Percentiles rank a stretch among this genome's conserved stretches.
Conservation (phyloP, 2,113 vertebrate species). For the Dryoscopus gambensis region DNA sequence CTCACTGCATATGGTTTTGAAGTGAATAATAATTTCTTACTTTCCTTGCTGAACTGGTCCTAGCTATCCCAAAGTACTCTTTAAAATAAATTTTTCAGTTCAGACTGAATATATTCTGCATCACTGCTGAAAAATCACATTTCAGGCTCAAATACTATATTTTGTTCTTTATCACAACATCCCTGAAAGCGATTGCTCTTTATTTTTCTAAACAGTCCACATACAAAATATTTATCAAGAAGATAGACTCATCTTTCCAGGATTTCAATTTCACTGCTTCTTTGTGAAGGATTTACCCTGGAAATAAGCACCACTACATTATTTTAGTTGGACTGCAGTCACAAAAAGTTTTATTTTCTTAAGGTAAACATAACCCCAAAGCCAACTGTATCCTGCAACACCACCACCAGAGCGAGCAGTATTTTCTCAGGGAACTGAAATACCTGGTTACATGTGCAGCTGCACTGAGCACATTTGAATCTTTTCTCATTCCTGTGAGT, state of each 20-base stretch:
- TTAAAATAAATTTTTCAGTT: background rate
- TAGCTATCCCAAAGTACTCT: background rate
- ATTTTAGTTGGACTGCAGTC: background rate
- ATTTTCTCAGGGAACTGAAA: background rate
- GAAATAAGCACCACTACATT: background rate
- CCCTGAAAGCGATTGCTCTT: background rate
- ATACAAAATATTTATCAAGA: background rate
- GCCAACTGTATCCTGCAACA: background rate
- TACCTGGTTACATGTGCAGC: constrained; percentile 61
- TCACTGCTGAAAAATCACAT: background rate
- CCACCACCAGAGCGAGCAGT: background rate
- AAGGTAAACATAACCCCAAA: background rate
- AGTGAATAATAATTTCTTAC: background rate
- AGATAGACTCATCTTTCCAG: background rate
- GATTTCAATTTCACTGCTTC: background rate
- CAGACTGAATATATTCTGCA: background rate
- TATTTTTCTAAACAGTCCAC: background rate
- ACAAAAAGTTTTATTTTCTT: background rate
- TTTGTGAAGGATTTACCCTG: background rate
- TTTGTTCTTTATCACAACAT: background rate
- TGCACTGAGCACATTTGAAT: constrained; percentile 49
- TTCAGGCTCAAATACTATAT: background rate
- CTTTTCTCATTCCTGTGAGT: constrained; percentile 48
- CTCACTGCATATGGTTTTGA: background rate
- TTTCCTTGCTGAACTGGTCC: background rate